A percentile compares a stretch with the other conserved stretches of the same genome.
Evolutionary conservation across 2,113 vertebrate species (phyloP).

Genomic region (Acinonyx jubatus): DNA sequence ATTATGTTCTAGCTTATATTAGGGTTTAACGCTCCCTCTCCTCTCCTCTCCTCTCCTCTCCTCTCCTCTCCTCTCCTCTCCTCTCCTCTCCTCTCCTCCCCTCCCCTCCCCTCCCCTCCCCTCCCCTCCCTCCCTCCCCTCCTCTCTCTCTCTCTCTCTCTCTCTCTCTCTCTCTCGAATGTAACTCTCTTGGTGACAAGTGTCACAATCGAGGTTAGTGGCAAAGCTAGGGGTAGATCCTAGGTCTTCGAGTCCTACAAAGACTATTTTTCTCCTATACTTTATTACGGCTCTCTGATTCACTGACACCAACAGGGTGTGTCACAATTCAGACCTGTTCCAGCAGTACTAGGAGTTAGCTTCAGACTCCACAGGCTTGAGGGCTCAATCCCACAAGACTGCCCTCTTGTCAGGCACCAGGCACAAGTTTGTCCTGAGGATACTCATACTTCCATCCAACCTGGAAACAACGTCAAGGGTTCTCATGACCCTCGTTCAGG

Average conservation of each 20-base stretch:
- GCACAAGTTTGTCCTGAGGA: not conserved
- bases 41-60: too few species aligned
- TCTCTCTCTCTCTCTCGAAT: too few species aligned
- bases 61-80: too few species aligned
- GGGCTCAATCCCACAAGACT: not conserved
- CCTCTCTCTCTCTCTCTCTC: too few species aligned
- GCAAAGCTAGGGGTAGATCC: not conserved
- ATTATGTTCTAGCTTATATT: not conserved
- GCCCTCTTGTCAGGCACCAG: not conserved
- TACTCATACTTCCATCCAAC: not conserved
- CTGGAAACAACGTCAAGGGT: not conserved
- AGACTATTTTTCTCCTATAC: not conserved
- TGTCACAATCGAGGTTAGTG: not conserved
- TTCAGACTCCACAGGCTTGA: not conserved
- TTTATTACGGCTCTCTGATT: not conserved
- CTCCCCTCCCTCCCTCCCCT: accelerated
- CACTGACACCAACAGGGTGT: too few species aligned
- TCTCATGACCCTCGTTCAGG: not conserved
- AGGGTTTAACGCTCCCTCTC: not conserved
- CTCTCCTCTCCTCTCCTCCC: too few species aligned
- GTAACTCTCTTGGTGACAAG: not conserved
- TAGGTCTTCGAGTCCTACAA: not conserved
- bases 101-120: accelerated
- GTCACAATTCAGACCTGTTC: not conserved
- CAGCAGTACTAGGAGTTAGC: not conserved